phyloP scores from a whole-genome alignment of 2,797 vertebrate genomes.

The Hypotaenidia philippensis region DNA sequence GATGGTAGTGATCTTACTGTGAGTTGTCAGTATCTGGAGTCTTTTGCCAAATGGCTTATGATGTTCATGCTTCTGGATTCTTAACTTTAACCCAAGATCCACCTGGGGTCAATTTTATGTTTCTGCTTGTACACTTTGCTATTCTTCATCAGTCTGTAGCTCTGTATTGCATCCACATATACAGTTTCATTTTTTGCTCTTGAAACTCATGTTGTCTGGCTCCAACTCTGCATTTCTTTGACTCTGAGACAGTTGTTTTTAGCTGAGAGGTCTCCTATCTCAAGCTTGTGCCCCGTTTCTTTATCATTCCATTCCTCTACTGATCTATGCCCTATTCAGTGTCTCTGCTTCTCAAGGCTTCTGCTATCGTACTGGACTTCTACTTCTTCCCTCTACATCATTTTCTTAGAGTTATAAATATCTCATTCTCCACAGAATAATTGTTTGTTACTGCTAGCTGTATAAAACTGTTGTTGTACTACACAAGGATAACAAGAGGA shows the following conservation, averaged over 20 bases:
- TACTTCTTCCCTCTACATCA: neutral
- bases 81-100: neutral
- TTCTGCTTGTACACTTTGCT: neutral
- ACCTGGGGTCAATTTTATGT: neutral
- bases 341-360: neutral
- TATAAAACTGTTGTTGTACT: neutral
- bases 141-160: neutral
- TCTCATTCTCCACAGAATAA: neutral
- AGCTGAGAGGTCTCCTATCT: neutral
- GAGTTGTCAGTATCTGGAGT: neutral
- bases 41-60: neutral
- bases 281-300: neutral
- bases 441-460: neutral
- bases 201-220: neutral
- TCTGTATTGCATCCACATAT: neutral
- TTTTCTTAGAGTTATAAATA: neutral
- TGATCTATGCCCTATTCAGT: fast-evolving
- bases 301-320: neutral
- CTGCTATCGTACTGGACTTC: neutral
- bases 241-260: fast-evolving
- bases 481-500: neutral
- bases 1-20: neutral
- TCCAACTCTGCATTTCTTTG: neutral
- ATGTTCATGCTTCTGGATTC: neutral
- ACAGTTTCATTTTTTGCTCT: neutral